Evolutionary conservation across 2,888 invertebrate species (phyloP).

Genomic region (Eremobia ochroleuca): DNA sequence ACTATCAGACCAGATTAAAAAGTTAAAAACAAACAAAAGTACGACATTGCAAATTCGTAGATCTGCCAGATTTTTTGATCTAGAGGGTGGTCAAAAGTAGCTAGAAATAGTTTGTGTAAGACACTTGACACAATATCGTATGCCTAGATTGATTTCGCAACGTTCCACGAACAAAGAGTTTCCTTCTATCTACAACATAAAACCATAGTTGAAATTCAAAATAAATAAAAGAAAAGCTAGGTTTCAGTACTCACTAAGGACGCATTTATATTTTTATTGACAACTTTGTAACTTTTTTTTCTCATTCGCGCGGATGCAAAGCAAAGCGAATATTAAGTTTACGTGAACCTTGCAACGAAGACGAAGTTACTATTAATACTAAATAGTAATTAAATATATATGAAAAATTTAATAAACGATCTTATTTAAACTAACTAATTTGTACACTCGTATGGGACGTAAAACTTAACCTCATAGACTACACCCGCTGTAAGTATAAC

Average conservation of each 20-base stretch:
- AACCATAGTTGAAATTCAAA: conserved; percentile 3
- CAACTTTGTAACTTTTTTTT: not conserved
- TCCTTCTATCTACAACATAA: not conserved
- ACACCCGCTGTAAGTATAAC: not conserved
- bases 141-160: not conserved
- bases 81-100: not conserved
- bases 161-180: not conserved
- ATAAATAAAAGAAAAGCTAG: conserved; percentile 3
- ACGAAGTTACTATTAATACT: not conserved
- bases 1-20: not conserved
- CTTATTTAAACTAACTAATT: not conserved
- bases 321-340: not conserved
- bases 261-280: conserved; percentile 15
- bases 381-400: too few species aligned
- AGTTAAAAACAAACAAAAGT: too few species aligned
- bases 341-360: not conserved
- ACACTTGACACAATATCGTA: not conserved
- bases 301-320: not conserved
- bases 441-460: not conserved
- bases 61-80: not conserved
- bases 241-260: not conserved
- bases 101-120: not conserved
- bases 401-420: not conserved
- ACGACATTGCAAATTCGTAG: not conserved
- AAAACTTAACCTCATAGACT: not conserved